Evolutionary conservation across 2,888 invertebrate species (phyloP), one percentile per base, ranked within the genome.

Genomic region (Agrenia bidenticulata): DNA sequence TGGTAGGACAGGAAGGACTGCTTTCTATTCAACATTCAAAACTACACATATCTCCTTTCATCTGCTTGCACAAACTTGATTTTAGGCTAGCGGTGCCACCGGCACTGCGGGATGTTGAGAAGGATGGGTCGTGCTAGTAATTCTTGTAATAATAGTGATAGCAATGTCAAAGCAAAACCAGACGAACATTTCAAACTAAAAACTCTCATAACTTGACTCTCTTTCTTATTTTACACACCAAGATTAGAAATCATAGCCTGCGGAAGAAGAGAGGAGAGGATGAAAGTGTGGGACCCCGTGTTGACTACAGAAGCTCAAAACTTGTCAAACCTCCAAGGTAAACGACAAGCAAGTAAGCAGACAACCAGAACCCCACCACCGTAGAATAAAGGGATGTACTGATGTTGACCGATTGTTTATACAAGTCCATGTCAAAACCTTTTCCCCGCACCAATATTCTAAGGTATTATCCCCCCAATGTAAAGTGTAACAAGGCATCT

Each of bases 361-460:
- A 45, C 32, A 32, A 32, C 32, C 32, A 32, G 32, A 32, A 32
- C 32, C 4, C 5, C 11, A 32, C 5, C 5, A 32, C 32, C 32
- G 32, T 45, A 45, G 5, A 5, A 5, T 5, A 9, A 17, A 45
- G 45, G 4, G 45, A 45, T 45, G n/a, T 45, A 45, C 17, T 17
- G 45, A 45, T 45, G 51, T 24, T 45, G 58, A 58, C 58, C 26
- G 49, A 59, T 60, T 69, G 69, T 69, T 69, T 69, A 63, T 69
- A 69, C 69, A 65, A 65, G 65, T 61, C 42, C 51, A 66, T 63
- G 69, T 65, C 69, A 69, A 69, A 65, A 65, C 24, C 51, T 19
- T 23, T 13, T 7, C 51, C 9, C 23, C 32, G 11, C 4, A n/a
- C n/a, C n/a, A 32, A 32, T 32, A 32, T 32, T 11, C 4, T 32